These are phyloP conservation scores for Trididemnum nubilum DNA, from an alignment of 23 tunicate species.

Conservation along the genomic window DNA sequence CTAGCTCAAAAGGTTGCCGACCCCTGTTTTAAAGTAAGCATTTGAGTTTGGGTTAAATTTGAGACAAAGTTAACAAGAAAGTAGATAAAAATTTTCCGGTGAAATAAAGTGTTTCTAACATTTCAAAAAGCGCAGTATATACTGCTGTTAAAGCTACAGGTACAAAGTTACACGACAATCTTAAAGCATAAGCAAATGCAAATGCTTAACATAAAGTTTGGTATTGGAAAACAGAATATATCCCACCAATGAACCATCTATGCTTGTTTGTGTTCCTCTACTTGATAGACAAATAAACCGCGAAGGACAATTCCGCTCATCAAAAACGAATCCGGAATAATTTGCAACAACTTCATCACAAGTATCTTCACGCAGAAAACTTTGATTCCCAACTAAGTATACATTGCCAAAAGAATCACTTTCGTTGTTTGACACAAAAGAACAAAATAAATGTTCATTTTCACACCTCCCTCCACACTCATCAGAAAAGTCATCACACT, in stretches of 20 bases:
- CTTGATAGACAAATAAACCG: constrained; percentile 41
- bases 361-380: neutral
- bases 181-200: no score
- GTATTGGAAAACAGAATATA: neutral
- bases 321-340: neutral
- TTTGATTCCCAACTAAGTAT: no score
- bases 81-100: no score
- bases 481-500: constrained; percentile 62
- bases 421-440: neutral
- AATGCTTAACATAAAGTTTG: no score
- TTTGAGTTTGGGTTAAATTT: no score
- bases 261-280: neutral
- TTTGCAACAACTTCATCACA: neutral
- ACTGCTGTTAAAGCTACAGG: no score
- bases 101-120: no score
- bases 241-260: neutral
- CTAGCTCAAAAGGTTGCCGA: no score
- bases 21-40: no score
- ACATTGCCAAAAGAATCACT: neutral
- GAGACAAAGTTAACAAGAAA: no score
- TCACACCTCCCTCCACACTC: constrained; percentile 43
- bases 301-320: constrained; percentile 39
- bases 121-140: no score
- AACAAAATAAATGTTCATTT: neutral
- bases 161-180: no score